Evolutionary conservation across 2,797 vertebrate species (phyloP).

Genomic region (Bufotes viridis): DNA sequence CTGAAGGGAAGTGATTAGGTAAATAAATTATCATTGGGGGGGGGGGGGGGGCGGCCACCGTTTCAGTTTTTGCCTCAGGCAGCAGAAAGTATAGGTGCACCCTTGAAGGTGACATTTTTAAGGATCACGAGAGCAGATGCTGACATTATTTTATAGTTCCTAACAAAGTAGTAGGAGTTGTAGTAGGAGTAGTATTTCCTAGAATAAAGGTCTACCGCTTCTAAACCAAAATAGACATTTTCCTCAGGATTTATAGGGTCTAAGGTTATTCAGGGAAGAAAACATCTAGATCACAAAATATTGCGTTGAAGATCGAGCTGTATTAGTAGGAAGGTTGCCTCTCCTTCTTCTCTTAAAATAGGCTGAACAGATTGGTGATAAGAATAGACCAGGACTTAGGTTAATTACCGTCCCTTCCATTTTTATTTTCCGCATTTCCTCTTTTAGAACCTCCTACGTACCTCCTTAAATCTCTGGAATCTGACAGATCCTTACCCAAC

Average conservation of each 20-base stretch:
- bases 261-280: neutral
- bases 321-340: slow-evolving; percentile 43
- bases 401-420: slow-evolving; percentile 70
- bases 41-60: too few relatives aligned
- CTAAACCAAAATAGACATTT: neutral
- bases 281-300: neutral
- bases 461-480: slow-evolving; percentile 72
- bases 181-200: neutral
- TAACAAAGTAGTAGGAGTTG: neutral
- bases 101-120: too few relatives aligned
- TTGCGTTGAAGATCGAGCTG: slow-evolving; percentile 1
- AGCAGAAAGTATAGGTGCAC: too few relatives aligned
- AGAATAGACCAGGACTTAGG: slow-evolving; percentile 50
- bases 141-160: too few relatives aligned
- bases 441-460: slow-evolving; percentile 70
- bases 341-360: slow-evolving; percentile 41
- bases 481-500: slow-evolving; percentile 73
- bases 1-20: too few relatives aligned
- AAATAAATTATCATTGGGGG: too few relatives aligned
- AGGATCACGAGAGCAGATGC: too few relatives aligned
- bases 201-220: neutral
- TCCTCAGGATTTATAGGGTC: neutral
- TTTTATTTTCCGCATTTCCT: slow-evolving; percentile 70
- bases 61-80: too few relatives aligned
- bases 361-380: slow-evolving; percentile 53